These are phyloP conservation scores for Acanthornis magna DNA, from an alignment of 2,797 vertebrate species.

Conservation along the genomic window DNA sequence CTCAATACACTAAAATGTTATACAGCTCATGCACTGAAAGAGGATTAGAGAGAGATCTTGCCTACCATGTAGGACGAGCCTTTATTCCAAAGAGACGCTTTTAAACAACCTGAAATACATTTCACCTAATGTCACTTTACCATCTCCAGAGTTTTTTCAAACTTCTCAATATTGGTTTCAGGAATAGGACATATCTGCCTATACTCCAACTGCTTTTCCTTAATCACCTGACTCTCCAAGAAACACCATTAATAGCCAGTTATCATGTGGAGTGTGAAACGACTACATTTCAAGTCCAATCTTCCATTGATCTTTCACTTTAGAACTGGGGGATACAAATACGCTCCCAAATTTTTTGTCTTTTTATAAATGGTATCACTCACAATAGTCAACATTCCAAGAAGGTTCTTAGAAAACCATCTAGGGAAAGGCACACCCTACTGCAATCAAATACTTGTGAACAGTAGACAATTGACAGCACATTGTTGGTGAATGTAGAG, in stretches of 20 bases:
- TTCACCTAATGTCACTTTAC: background rate
- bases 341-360: rapidly evolving
- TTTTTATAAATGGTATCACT: background rate
- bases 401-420: background rate
- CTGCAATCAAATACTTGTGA: background rate
- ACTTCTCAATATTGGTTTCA: background rate
- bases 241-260: background rate
- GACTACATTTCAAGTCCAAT: background rate
- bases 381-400: background rate
- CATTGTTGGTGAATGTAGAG: background rate
- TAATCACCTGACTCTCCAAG: background rate
- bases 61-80: background rate
- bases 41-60: background rate
- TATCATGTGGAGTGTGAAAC: background rate
- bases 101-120: background rate
- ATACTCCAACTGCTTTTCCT: background rate
- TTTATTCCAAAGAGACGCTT: background rate
- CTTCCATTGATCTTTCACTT: background rate
- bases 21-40: background rate
- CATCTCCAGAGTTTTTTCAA: background rate
- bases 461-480: background rate
- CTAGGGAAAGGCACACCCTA: background rate
- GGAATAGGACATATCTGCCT: background rate
- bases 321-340: background rate
- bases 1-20: background rate